Percentiles rank a stretch among this genome's conserved stretches.
Conservation (phyloP, 2,113 vertebrate species). For the Serilophus lunatus region DNA sequence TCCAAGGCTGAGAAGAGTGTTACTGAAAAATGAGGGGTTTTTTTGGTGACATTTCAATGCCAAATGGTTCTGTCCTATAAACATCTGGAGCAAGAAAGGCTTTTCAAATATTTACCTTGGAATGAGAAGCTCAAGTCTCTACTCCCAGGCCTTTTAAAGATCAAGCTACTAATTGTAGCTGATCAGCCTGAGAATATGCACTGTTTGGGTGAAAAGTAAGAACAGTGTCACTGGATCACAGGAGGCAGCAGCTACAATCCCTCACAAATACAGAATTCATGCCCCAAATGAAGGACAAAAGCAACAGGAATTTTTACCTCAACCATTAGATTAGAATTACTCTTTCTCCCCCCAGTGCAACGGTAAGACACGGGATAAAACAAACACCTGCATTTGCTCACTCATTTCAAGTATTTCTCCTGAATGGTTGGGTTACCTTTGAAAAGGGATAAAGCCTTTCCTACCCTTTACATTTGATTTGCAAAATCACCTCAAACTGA, state of each 20-base stretch:
- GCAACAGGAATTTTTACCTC: not conserved
- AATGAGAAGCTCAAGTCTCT: not conserved
- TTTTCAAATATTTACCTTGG: not conserved
- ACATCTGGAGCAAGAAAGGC: not conserved
- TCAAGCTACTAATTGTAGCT: not conserved
- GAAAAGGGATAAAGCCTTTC: not conserved
- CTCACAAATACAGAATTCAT: not conserved
- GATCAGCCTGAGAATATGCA: not conserved
- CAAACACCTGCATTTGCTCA: not conserved
- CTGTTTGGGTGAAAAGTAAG: not conserved
- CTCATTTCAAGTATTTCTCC: not conserved
- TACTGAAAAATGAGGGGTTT: not conserved
- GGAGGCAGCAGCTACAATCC: not conserved
- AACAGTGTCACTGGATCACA: not conserved
- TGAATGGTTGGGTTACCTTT: not conserved
- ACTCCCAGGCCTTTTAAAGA: not conserved
- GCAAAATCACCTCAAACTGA: not conserved
- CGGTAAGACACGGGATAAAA: not conserved
- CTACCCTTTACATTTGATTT: not conserved
- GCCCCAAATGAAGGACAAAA: too few relatives aligned
- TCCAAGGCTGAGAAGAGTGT: not conserved
- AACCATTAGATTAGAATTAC: not conserved
- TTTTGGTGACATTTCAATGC: not conserved
- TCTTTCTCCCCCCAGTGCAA: not conserved
- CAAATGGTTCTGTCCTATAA: not conserved